A percentile compares a stretch with the other conserved stretches of the same genome.
These are phyloP conservation scores for Dryoscopus gambensis DNA, from an alignment of 2,113 vertebrate species.

Conservation along the genomic window DNA sequence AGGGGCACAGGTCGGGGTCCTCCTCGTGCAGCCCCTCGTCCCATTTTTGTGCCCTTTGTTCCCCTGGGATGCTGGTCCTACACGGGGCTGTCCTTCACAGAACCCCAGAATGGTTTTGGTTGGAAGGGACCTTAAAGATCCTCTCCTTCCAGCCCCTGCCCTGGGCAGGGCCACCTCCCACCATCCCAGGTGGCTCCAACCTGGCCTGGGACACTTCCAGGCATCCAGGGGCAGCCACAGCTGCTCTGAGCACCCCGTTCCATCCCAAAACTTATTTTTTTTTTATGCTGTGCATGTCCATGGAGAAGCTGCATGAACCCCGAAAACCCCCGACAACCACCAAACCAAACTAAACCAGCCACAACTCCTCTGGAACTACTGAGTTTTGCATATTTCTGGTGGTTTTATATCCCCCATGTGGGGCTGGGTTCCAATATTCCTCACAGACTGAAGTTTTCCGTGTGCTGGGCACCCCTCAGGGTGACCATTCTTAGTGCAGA, in stretches of 20 bases:
- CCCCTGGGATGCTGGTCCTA: neutral
- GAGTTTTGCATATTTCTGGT: neutral
- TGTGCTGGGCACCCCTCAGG: neutral
- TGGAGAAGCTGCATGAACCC: neutral
- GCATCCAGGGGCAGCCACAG: neutral
- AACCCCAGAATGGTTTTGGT: neutral
- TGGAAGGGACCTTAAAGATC: neutral
- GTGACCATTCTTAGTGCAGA: neutral
- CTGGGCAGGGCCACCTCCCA: neutral
- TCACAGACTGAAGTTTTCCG: neutral
- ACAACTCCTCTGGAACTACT: rapidly evolving
- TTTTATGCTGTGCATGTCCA: neutral
- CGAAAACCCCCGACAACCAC: neutral
- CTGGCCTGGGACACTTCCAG: neutral
- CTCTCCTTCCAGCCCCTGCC: neutral
- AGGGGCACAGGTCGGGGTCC: neutral
- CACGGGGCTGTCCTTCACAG: neutral
- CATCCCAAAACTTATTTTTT: neutral
- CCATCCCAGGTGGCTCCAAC: rapidly evolving
- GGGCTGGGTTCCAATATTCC: neutral
- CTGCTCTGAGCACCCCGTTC: neutral
- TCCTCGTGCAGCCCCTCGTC: neutral
- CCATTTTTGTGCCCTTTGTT: neutral
- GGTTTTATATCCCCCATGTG: neutral
- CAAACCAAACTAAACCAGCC: neutral